Base-by-base conservation (phyloP, 2,888 invertebrate genomes). In the Drosophila emarginata region DNA sequence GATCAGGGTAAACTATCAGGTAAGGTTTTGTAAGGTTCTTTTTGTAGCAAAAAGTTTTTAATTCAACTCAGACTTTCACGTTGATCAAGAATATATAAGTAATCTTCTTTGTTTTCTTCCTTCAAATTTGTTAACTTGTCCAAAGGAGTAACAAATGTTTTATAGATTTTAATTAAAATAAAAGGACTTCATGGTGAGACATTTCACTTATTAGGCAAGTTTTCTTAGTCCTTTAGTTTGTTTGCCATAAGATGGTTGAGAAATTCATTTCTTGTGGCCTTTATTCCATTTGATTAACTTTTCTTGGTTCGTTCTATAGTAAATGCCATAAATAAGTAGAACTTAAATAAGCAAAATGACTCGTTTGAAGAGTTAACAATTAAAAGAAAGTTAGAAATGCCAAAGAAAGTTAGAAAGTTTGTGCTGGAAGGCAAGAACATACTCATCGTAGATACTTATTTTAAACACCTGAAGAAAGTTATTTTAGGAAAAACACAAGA, bases 341-440 rank as follows among this genome's bases (percentile, higher is more conserved):
- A 45, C 45, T 45, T 45, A 21, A 45, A 45, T 18, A 45, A 45
- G 18, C 40, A 18, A 21, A 21, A 45, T 21, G 21, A 45, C 9
- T 45, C 45, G 45, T 45, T 45, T 45, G 21, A 21, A 45, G 26
- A 45, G 45, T 45, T 45, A 45, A 45, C 45, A 45, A 45, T 45
- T 45, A 45, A 12, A 21, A 21, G 21, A 45, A 45, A 9, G 18
- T 45, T 45, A 4, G 4, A 11, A 45, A 45, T 45, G 45, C 18
- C 18, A 21, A 14, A 45, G 21, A 45, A 45, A 45, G 45, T 45
- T 45, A 12, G 21, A 45, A 45, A 45, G 18, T 45, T 45, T 21
- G 1, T 12, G 21, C 12, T 45, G 4, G 14, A 1, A 45, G 21
- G 45, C 32, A 32, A 21, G 21, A 45, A 39, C 39, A 39, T 14